A percentile compares a stretch with the other conserved stretches of the same genome.
Evolutionary conservation across 2,888 invertebrate species (phyloP).

Genomic region (Eretmocerus hayati): DNA sequence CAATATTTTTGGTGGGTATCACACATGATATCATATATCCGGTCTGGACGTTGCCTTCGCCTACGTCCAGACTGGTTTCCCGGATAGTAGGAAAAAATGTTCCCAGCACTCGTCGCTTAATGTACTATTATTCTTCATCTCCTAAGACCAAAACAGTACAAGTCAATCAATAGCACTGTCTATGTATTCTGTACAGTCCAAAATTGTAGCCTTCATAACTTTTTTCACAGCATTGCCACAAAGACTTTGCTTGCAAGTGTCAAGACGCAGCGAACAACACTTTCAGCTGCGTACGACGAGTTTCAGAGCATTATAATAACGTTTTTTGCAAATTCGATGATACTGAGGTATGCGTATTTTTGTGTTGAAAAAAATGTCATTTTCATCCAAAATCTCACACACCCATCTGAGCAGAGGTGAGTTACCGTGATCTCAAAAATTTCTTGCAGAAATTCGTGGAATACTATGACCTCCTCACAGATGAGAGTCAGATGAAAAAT

Average conservation of each 20-base stretch:
- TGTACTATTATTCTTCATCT: too few relatives aligned
- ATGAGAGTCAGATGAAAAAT: constrained; percentile 69
- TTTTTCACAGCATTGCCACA: constrained; percentile 57
- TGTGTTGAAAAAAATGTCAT: neutral
- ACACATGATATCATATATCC: neutral
- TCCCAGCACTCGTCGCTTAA: too few relatives aligned
- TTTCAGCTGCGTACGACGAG: constrained; percentile 66
- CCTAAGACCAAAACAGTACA: too few relatives aligned
- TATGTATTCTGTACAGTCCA: too few relatives aligned
- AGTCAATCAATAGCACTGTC: too few relatives aligned
- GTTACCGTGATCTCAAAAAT: neutral
- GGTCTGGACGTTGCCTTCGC: too few relatives aligned
- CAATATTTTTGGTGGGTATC: neutral
- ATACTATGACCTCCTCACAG: constrained; percentile 64
- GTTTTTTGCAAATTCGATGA: constrained; percentile 62
- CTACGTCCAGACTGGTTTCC: too few relatives aligned
- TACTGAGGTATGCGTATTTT: constrained; percentile 29
- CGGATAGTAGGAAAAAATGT: too few relatives aligned
- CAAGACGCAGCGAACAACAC: constrained; percentile 81
- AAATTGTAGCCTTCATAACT: too few relatives aligned
- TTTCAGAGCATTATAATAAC: constrained; percentile 52
- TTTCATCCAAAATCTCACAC: too few relatives aligned
- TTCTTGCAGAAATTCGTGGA: constrained; percentile 60
- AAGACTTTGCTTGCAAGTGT: constrained; percentile 70
- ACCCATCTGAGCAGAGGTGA: too few relatives aligned